Percentiles rank a stretch among this genome's conserved stretches.
phyloP scores from a whole-genome alignment of 2,888 invertebrate genomes.

The Morpho achilles region DNA sequence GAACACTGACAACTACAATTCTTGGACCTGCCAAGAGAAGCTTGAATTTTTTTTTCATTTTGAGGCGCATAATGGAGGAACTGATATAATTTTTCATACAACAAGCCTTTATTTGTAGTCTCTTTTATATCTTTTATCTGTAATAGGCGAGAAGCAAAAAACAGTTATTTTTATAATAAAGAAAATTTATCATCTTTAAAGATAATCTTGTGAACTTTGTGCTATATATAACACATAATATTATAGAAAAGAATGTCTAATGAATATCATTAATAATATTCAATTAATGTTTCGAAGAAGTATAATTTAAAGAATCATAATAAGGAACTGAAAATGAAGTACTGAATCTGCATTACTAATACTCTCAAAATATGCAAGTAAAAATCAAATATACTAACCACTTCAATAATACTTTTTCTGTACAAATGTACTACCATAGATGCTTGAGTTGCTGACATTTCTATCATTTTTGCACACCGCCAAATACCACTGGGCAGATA shows the following conservation, averaged over 20 bases:
- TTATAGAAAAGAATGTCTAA: too few species aligned
- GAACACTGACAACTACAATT: constrained; percentile 53
- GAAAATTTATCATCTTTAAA: too few species aligned
- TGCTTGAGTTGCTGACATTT: constrained; percentile 60
- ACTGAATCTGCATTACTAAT: too few species aligned
- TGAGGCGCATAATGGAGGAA: constrained; percentile 49
- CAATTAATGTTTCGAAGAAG: too few species aligned
- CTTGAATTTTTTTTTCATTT: constrained; percentile 59
- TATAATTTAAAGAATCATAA: too few species aligned
- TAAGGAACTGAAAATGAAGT: too few species aligned
- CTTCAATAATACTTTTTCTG: constrained; percentile 53
- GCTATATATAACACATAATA: too few species aligned
- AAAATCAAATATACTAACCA: constrained; percentile 38
- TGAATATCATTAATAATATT: too few species aligned
- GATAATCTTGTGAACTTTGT: too few species aligned
- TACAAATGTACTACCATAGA: constrained; percentile 70
- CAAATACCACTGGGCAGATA: constrained; percentile 70
- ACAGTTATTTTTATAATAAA: too few species aligned
- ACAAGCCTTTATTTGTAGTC: constrained; percentile 55
- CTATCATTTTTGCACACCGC: constrained; percentile 67
- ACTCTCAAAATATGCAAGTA: neutral
- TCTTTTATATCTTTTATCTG: constrained; percentile 62
- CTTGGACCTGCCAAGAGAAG: constrained; percentile 31
- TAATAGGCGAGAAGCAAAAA: constrained; percentile 20
- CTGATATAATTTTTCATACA: constrained; percentile 54